These are phyloP conservation scores for Heloderma charlesbogerti DNA, from an alignment of 2,113 vertebrate species.

Conservation along the genomic window DNA sequence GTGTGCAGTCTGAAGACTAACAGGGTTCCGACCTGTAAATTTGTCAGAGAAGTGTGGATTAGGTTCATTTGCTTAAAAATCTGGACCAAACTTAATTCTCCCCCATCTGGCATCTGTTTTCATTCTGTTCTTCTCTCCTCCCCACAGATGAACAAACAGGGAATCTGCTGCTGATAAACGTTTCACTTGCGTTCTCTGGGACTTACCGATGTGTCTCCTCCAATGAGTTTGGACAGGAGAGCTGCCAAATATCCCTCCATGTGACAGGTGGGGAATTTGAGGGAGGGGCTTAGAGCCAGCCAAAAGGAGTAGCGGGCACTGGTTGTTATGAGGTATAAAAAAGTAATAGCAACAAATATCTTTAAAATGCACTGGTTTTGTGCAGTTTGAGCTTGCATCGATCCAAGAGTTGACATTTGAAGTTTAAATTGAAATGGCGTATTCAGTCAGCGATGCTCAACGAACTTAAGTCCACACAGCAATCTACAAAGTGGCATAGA, in stretches of 20 bases:
- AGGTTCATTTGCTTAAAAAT: no score
- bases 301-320: background rate
- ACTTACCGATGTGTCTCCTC: slow-evolving; percentile 76
- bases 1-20: no score
- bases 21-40: no score
- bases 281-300: background rate
- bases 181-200: slow-evolving; percentile 73
- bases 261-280: slow-evolving; percentile 69
- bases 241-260: slow-evolving; percentile 72
- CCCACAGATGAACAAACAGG: slow-evolving; percentile 76
- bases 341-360: background rate
- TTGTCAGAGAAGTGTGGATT: no score
- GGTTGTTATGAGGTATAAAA: background rate
- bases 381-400: background rate
- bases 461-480: background rate
- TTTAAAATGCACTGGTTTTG: background rate
- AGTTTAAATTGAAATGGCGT: background rate
- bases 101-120: background rate
- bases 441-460: background rate
- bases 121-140: background rate
- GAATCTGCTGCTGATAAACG: slow-evolving; percentile 74
- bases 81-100: no score
- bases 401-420: background rate
- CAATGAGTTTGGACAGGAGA: slow-evolving; percentile 73
- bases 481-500: background rate